Evolutionary conservation across 92 coral and sea anemone species (phyloP), one percentile per base, ranked within the genome.

Genomic region (Phenganax marumi): DNA sequence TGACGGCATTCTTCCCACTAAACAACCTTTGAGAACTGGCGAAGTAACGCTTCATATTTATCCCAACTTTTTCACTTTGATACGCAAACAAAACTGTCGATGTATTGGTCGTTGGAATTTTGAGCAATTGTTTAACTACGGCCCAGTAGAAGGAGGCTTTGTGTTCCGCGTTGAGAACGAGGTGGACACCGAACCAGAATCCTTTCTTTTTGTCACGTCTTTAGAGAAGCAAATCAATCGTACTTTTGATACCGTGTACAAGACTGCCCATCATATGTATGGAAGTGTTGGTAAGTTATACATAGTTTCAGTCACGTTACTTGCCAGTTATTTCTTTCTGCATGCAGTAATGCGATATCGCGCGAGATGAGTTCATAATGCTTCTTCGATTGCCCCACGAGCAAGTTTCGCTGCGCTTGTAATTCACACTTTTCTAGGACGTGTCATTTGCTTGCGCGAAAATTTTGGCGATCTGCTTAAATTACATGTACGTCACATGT

Each of bases 11-110:
- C 92, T 96, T 79, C 99, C 97, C n/a, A 92, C 90, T 87, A 96
- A 90, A 75, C 97, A 96, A 75, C 89, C 93, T 54, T 72, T 96
- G 75, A 96, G 91, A 70, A 84, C 99, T 18, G 99, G 99, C 12
- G 99, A 96, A 80, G 99, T 97, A 8, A 89, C 83, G 1, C 90
- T 96, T 23, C 99, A 97, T 51, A 92, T 96, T 79, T 96, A 94
- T 70, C 84, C 89, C 21, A 61, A 80, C 43, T 94, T 94, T 72
- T 92, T 94, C 79, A 87, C 93, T 7, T 77, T 94, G 72, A 90
- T 93, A 12, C 91, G 97, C 17, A 94, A 94, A 64, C 97, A 94
- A 89, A 94, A 83, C 84, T 92, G 74, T 66, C 92, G 91, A 39
- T 83, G 90, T 21, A 84, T 92, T 48, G 97, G 98, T 17, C 88